phyloP scores from a whole-genome alignment of 2,113 vertebrate genomes.

The Chitala chitala region DNA sequence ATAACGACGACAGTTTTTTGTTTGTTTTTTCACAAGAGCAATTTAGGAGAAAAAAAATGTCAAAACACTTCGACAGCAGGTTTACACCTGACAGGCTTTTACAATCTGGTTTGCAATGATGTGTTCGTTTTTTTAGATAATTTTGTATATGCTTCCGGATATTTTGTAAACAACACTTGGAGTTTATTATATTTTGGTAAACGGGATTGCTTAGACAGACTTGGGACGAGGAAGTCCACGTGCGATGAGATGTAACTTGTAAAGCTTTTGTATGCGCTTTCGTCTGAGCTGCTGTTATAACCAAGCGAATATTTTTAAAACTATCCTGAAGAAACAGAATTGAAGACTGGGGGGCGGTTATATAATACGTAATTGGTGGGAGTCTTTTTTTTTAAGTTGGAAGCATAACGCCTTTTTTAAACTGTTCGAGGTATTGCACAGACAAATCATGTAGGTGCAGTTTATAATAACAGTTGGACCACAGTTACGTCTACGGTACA shows the following conservation, averaged over 20 bases:
- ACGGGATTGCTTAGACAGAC: background rate
- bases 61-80: background rate
- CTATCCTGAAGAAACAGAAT: constrained; percentile 11
- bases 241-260: background rate
- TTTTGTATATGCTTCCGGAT: background rate
- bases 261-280: background rate
- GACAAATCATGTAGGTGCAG: too few relatives aligned
- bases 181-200: background rate
- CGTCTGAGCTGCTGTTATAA: background rate
- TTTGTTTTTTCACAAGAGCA: constrained; percentile 14
- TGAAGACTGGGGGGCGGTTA: constrained; percentile 15
- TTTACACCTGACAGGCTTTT: background rate
- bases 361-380: constrained; percentile 14
- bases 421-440: background rate
- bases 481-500: too few relatives aligned
- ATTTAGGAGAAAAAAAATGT: background rate
- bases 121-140: background rate
- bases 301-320: constrained; percentile 9
- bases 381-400: constrained; percentile 7
- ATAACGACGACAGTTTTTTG: background rate
- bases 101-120: too few relatives aligned
- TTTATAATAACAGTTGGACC: too few relatives aligned
- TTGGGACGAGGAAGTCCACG: background rate
- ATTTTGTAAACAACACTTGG: constrained; percentile 16
- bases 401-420: background rate